Percentiles rank a stretch among this genome's conserved stretches.
These are phyloP conservation scores for Bugula neritina DNA, from an alignment of 2,888 invertebrate genomes.

Conservation along the genomic window DNA sequence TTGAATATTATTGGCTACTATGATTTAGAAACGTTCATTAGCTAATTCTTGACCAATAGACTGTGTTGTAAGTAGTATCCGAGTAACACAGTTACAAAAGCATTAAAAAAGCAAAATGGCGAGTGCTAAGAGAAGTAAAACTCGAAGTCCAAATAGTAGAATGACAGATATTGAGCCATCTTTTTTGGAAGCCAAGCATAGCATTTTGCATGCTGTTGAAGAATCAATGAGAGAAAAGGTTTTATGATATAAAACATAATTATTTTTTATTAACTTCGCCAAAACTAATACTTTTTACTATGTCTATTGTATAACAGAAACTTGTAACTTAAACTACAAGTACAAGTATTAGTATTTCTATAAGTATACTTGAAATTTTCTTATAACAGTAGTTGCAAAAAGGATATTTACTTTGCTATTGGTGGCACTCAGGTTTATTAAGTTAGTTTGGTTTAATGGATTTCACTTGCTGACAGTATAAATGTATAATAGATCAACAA, in stretches of 20 bases:
- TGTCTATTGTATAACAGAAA: too few species aligned
- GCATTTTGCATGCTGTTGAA: conserved; percentile 13
- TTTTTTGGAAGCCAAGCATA: conserved; percentile 21
- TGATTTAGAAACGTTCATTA: background rate
- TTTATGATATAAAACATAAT: too few species aligned
- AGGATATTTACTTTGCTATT: too few species aligned
- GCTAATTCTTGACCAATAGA: background rate
- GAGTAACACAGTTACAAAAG: background rate
- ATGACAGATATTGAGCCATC: conserved; percentile 21
- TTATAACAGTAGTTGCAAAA: too few species aligned
- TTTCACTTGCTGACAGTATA: too few species aligned
- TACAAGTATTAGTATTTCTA: too few species aligned
- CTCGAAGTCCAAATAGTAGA: conserved; percentile 16
- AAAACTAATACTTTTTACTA: background rate
- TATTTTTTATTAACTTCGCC: background rate
- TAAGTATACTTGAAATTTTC: too few species aligned
- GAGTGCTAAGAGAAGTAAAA: conserved; percentile 19
- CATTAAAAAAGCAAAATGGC: background rate
- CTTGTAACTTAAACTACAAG: too few species aligned
- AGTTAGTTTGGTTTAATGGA: too few species aligned
- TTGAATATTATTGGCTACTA: background rate
- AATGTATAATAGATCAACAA: too few species aligned
- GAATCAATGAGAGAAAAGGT: conserved; percentile 25
- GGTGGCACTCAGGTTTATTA: too few species aligned
- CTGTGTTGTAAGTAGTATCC: too few species aligned